Evolutionary conservation across 1,140 invertebrate species (phyloP).

Genomic region (Helicoverpa armigera): DNA sequence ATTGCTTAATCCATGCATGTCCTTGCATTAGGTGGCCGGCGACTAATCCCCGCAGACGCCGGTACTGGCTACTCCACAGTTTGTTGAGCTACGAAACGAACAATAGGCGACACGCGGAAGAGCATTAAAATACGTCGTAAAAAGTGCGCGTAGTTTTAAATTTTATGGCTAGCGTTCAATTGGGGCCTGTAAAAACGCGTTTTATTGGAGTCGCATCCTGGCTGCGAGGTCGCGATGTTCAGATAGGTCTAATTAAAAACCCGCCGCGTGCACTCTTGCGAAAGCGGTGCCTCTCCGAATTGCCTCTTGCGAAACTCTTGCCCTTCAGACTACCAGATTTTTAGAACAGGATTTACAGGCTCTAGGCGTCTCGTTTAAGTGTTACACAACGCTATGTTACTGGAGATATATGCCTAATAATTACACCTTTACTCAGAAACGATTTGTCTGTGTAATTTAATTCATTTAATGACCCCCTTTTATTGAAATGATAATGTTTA

Average conservation of each 20-base stretch:
- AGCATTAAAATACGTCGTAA: slow-evolving; percentile 80
- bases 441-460: slow-evolving; percentile 37
- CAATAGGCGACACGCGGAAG: slow-evolving; percentile 81
- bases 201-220: slow-evolving; percentile 84
- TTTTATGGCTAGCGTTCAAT: slow-evolving; percentile 83
- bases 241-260: slow-evolving; percentile 83
- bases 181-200: slow-evolving; percentile 83
- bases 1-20: slow-evolving; percentile 76
- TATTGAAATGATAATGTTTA: slow-evolving; percentile 40
- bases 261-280: slow-evolving; percentile 69
- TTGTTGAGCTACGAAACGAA: slow-evolving; percentile 56
- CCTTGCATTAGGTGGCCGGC: slow-evolving; percentile 62
- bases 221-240: slow-evolving; percentile 75
- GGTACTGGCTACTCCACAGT: slow-evolving; percentile 47
- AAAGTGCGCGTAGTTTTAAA: slow-evolving; percentile 80
- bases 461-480: slow-evolving; percentile 34
- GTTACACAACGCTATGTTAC: slow-evolving; percentile 25
- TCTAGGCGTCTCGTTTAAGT: slow-evolving; percentile 14
- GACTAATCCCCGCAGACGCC: slow-evolving; percentile 63
- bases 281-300: slow-evolving; percentile 63
- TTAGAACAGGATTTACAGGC: slow-evolving; percentile 52
- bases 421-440: slow-evolving; percentile 23
- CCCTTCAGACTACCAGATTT: slow-evolving; percentile 57
- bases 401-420: slow-evolving; percentile 27
- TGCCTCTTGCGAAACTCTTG: slow-evolving; percentile 61